phyloP scores from a whole-genome alignment of 2,113 vertebrate species.

The Origma solitaria region DNA sequence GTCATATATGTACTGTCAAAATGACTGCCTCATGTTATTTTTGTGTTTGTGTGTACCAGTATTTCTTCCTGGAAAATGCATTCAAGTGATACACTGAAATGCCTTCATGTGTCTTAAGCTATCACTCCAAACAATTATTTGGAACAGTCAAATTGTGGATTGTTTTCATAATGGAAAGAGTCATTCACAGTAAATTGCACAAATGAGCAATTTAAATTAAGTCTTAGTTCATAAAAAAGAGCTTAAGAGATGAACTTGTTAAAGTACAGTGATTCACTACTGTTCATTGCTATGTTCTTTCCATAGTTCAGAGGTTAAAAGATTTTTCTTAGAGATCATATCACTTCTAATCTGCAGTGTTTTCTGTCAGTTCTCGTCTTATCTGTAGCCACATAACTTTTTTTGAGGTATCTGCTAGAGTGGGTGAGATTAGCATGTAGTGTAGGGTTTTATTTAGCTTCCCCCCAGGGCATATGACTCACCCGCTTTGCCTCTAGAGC shows the following conservation, averaged over 20 bases:
- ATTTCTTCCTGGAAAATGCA: not conserved
- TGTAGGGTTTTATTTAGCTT: slow-evolving; percentile 33
- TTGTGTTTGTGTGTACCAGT: not conserved
- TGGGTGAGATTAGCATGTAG: not conserved
- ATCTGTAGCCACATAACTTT: not conserved
- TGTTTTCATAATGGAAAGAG: not conserved
- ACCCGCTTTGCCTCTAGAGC: not conserved
- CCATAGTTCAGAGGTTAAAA: not conserved
- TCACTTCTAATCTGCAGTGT: not conserved
- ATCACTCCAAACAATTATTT: not conserved
- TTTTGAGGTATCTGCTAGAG: slow-evolving; percentile 22
- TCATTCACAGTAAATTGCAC: not conserved
- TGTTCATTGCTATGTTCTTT: not conserved
- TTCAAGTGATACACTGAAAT: not conserved
- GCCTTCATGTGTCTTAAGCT: not conserved
- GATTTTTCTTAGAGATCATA: not conserved
- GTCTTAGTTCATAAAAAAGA: not conserved
- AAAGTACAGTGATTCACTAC: not conserved
- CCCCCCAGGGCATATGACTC: slow-evolving; percentile 6
- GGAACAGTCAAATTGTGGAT: not conserved
- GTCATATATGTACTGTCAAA: not conserved
- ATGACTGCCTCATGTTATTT: fast-evolving
- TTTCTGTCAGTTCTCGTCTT: slow-evolving; percentile 9
- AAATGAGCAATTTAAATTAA: not conserved
- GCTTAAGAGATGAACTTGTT: not conserved